A percentile compares a stretch with the other conserved stretches of the same genome.
These are phyloP conservation scores for Tragelaphus buxtoni DNA, from an alignment of 2,113 vertebrate species.

Conservation along the genomic window DNA sequence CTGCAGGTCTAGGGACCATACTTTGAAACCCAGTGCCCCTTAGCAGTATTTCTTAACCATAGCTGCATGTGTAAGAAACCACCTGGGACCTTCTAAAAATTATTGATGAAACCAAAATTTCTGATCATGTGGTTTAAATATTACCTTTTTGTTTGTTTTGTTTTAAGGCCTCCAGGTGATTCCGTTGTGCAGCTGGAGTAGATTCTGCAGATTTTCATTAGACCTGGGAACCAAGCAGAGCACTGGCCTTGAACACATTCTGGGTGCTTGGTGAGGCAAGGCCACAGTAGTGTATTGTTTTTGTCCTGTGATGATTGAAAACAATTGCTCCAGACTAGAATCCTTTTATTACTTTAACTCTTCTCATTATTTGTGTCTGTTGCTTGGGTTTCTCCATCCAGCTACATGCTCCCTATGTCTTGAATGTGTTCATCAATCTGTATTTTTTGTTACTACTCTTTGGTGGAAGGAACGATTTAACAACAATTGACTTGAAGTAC, in stretches of 20 bases:
- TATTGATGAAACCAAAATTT: background rate
- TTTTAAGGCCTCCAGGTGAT: background rate
- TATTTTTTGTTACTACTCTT: constrained; percentile 8
- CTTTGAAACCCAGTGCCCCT: background rate
- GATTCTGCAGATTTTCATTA: background rate
- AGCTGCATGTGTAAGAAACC: background rate
- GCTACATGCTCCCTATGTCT: background rate
- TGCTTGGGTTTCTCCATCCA: constrained; percentile 2
- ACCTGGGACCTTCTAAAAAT: background rate
- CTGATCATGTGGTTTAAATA: background rate
- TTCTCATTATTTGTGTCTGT: background rate
- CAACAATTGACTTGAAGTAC: background rate
- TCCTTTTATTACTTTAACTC: background rate
- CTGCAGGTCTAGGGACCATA: background rate
- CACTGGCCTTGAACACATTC: background rate
- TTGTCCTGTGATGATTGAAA: background rate
- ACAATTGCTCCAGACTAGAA: background rate
- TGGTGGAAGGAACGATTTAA: background rate
- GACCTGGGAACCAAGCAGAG: background rate
- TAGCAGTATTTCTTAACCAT: background rate
- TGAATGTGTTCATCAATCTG: constrained; percentile 5
- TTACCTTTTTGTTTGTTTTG: background rate
- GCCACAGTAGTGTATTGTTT: background rate
- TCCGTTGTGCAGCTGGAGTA: background rate
- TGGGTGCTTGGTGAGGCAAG: background rate